Evolutionary conservation across 2,888 invertebrate species (phyloP), one percentile per base, ranked within the genome.

Genomic region (Punctoribates punctum): DNA sequence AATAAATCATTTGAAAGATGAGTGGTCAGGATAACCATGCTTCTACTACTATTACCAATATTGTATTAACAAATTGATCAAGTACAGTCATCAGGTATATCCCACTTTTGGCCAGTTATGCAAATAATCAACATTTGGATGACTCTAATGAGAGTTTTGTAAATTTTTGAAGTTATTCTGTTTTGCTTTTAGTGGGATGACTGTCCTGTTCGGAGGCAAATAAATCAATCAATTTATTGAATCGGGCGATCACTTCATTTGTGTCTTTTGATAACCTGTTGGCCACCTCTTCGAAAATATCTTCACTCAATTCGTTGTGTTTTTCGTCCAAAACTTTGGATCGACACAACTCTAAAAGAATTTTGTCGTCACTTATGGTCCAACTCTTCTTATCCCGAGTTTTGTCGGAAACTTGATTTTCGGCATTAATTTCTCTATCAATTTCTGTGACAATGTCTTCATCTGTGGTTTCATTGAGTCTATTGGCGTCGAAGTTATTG

Each of bases 291-390:
- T 73, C 73, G 73, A 76, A 73, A 5, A 76, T n/a, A 5, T 73
- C 34, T 54, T 78, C 76, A 15, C 73, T 72, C 6, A 79, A 46
- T 11, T 75, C 51, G 51, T 70, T 78, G 34, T 73, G 75, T 5
- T 73, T 72, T 38, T 75, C 75, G 17, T 79, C 79, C 8, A 78
- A 46, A 13, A 76, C 73, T 15, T 46, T 60, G 13, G 73, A 73
- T 25, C 73, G 29, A 74, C 73, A 75, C 4, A 75, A 20, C 57
- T 77, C 75, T 29, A 77, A 60, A 29, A 77, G 73, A 20, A 75
- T 27, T 65, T 75, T 70, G 67, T 77, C 77, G 15, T 77, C 75
- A 25, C 34, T 75, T 57, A 75, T 29, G 13, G 75, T 75, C 77
- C 77, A 77, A 42, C 11, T 23, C 20, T n/a, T 25, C 15, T 75